Percentiles rank a stretch among this genome's conserved stretches.
phyloP scores from a whole-genome alignment of 2,797 vertebrate genomes.

The Neomorphus geoffroyi region DNA sequence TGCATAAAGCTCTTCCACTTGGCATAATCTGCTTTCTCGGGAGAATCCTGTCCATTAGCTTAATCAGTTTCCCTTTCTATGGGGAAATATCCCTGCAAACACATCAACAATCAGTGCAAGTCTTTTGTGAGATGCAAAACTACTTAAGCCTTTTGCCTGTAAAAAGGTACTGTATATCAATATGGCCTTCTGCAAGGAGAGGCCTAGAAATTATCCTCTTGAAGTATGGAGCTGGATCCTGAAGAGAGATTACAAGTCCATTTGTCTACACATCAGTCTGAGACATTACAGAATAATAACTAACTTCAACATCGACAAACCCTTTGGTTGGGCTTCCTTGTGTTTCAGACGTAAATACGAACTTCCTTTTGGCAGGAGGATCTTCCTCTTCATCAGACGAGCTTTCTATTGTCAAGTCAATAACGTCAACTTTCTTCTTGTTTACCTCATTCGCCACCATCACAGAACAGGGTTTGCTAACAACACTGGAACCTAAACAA shows the following conservation, averaged over 20 bases:
- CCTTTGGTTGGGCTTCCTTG: conserved; percentile 89
- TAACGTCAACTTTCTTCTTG: conserved; percentile 91
- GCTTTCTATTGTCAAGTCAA: conserved; percentile 92
- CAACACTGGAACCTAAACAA: conserved; percentile 76
- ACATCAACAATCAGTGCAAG: not conserved
- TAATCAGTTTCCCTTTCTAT: not conserved
- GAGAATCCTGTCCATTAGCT: not conserved
- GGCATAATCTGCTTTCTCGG: not conserved
- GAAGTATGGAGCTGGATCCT: not conserved
- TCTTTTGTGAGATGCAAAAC: not conserved
- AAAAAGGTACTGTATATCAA: conserved; percentile 12
- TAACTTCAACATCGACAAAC: conserved; percentile 80
- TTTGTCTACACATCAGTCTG: not conserved
- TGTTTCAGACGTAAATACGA: conserved; percentile 87
- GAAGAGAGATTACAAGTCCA: not conserved
- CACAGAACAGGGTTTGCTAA: conserved; percentile 81
- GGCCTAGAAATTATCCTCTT: not conserved
- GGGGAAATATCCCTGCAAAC: not conserved
- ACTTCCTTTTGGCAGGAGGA: conserved; percentile 88
- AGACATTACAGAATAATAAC: conserved; percentile 44
- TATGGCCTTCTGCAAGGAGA: conserved; percentile 18
- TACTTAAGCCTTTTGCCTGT: conserved; percentile 25
- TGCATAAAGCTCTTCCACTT: not conserved
- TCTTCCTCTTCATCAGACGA: conserved; percentile 89
- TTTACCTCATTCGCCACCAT: conserved; percentile 76